Conservation (phyloP, 1,140 invertebrate species). For the Formica exsecta region DNA sequence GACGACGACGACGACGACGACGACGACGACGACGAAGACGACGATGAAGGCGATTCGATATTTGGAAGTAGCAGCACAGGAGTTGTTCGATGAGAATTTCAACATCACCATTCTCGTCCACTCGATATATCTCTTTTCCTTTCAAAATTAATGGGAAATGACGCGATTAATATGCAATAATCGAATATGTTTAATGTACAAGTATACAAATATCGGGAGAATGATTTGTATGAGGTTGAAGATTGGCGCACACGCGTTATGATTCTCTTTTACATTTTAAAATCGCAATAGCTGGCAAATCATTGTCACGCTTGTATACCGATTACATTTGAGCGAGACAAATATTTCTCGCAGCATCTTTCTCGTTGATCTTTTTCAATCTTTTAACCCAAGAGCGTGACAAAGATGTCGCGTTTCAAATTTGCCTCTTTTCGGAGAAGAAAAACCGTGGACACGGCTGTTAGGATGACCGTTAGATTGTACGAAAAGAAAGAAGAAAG, state of each 20-base stretch:
- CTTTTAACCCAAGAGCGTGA: background rate
- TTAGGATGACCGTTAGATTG: background rate
- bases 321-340: background rate
- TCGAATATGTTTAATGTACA: background rate
- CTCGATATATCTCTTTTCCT: background rate
- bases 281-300: too few species aligned
- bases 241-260: background rate
- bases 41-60: constrained; percentile 23
- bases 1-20: background rate
- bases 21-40: too few species aligned
- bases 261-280: background rate
- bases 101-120: background rate
- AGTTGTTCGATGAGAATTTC: constrained; percentile 16
- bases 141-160: constrained; percentile 1
- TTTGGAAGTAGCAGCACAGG: constrained; percentile 22
- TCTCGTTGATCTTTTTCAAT: background rate
- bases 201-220: background rate
- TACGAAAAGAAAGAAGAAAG: background rate
- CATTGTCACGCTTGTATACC: too few species aligned
- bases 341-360: background rate
- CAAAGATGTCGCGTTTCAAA: background rate
- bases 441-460: too few species aligned
- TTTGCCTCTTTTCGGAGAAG: too few species aligned
- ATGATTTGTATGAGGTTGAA: background rate
- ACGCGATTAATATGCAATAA: background rate